Evolutionary conservation across 2,888 invertebrate genomes (phyloP), one percentile per base, ranked within the genome.

Genomic region (Trichopria drosophilae): DNA sequence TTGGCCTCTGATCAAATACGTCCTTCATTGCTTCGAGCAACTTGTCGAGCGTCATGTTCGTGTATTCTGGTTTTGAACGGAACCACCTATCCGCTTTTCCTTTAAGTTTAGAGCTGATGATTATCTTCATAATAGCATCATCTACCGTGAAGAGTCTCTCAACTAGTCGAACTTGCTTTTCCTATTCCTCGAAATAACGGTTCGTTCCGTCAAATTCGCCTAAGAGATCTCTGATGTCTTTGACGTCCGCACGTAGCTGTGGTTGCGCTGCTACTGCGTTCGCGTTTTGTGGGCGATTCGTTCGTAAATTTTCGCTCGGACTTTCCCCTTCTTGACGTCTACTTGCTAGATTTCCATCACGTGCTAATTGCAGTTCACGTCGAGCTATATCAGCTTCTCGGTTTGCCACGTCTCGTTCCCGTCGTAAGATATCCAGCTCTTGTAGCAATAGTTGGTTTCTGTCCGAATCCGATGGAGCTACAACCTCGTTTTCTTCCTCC

Each of bases 61-160:
- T 28, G 16, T 46, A 18, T 9, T 51, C 46, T 10, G 46, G 10
- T 26, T 35, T 51, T 9, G 46, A 47, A 26, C 29, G 29, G 18
- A 46, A 51, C 46, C 51, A 51, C n/a, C 22, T 15, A 13, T 24
- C 34, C 2, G 51, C 46, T 31, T 51, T 51, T 9, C 41, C 51
- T 22, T 31, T 51, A 2, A 51, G 36, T 22, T 41, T 44, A 18
- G 31, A 36, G 23, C 50, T 44, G 22, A 50, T 50, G 7, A 44
- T 43, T 15, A 50, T 50, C 12, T 36, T 43, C 50, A 44, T 43
- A 18, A 43, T 36, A n/a, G 18, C 29, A 16, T 50, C 50, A 16
- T 50, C 50, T 6, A 36, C 42, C 2, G 18, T 16, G 13, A 36
- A 50, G 7, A 36, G 36, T 12, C 36, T 26, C 22, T 23, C 37